Percentiles rank a stretch among this genome's conserved stretches.
phyloP scores from a whole-genome alignment of 2,797 vertebrate species.

The Microchirus variegatus region DNA sequence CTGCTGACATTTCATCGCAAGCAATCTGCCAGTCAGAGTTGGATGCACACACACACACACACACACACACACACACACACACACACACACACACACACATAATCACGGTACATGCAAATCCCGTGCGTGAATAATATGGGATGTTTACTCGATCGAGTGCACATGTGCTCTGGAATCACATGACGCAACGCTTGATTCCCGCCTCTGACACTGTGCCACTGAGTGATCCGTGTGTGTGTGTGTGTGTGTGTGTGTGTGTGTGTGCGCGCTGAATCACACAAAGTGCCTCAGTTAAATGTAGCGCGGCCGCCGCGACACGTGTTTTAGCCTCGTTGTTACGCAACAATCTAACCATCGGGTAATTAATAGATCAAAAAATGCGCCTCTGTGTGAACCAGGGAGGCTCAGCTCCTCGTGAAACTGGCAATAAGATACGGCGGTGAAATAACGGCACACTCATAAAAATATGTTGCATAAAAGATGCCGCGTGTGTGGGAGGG shows the following conservation, averaged over 20 bases:
- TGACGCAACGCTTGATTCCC: constrained; percentile 55
- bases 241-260: no score
- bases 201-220: constrained; percentile 51
- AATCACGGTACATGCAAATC: constrained; percentile 20
- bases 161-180: constrained; percentile 13
- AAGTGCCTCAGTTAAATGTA: constrained; percentile 35
- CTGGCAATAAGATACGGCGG: not conserved
- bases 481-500: no score
- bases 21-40: constrained; percentile 47
- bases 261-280: constrained; percentile 46
- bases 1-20: constrained; percentile 59
- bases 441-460: not conserved
- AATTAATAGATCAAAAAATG: constrained; percentile 13
- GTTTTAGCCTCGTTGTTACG: constrained; percentile 35
- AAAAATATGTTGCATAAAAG: not conserved
- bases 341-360: constrained; percentile 23
- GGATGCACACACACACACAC: not conserved
- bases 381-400: not conserved
- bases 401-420: not conserved
- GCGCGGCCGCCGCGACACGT: constrained; percentile 9
- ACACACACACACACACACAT: constrained; percentile 1
- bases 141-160: constrained; percentile 35
- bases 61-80: not conserved
- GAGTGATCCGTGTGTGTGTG: constrained; percentile 39
- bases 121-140: constrained; percentile 27